Conservation (phyloP, 2,888 invertebrate species). For the Halictus ligatus region DNA sequence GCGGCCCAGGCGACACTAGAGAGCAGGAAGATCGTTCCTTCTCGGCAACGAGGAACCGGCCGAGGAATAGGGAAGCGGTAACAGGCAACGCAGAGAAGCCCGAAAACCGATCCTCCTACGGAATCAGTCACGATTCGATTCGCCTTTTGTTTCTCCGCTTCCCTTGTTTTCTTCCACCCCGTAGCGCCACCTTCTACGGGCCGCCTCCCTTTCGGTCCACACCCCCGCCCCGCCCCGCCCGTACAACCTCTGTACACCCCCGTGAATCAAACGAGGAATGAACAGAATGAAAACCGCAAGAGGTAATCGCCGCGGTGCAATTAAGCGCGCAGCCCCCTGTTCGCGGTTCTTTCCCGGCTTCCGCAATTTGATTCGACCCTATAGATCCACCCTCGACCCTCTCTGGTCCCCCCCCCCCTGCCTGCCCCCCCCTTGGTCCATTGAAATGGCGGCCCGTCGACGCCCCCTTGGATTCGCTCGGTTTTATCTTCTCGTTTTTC, state of each 20-base stretch:
- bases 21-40: neutral
- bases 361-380: neutral
- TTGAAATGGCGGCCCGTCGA: slow-evolving; percentile 17
- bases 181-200: slow-evolving; percentile 8
- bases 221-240: neutral
- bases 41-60: neutral
- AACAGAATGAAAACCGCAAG: neutral
- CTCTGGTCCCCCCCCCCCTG: neutral
- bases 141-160: slow-evolving; percentile 40
- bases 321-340: slow-evolving; percentile 12
- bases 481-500: slow-evolving; percentile 14
- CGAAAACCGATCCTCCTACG: slow-evolving; percentile 21
- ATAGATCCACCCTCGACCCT: neutral
- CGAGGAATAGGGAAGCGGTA: slow-evolving; percentile 17
- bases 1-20: neutral
- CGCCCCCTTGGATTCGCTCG: slow-evolving; percentile 1
- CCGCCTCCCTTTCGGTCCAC: neutral
- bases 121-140: slow-evolving; percentile 16
- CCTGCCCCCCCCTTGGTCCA: neutral
- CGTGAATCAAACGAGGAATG: neutral
- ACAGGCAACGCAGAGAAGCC: slow-evolving; percentile 18
- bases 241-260: neutral
- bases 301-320: slow-evolving; percentile 16
- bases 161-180: slow-evolving; percentile 23
- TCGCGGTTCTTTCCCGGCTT: neutral